These are phyloP conservation scores for Slavum lentiscoides DNA, from an alignment of 2,888 invertebrate genomes.

Conservation along the genomic window DNA sequence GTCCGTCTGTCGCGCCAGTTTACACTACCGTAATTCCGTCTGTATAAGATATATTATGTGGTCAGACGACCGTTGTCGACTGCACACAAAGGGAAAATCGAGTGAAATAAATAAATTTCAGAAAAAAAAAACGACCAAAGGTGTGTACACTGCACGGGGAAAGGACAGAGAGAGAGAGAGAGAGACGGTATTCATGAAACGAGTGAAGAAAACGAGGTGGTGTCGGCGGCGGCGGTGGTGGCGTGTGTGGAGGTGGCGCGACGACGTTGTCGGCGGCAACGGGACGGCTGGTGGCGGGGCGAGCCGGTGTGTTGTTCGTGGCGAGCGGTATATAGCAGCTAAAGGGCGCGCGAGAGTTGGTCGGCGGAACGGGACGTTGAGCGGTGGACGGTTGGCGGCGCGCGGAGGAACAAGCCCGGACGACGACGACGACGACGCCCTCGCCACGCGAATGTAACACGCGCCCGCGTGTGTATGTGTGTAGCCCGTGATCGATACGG, in stretches of 20 bases:
- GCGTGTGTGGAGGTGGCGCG: background rate
- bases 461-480: background rate
- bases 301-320: too few relatives aligned
- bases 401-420: conserved; percentile 36
- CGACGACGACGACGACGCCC: conserved; percentile 45
- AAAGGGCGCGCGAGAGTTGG: too few relatives aligned
- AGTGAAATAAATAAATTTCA: conserved; percentile 5
- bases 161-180: background rate
- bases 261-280: background rate
- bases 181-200: conserved; percentile 32
- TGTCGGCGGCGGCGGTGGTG: background rate
- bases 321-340: too few relatives aligned
- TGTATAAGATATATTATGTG: too few relatives aligned
- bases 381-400: background rate
- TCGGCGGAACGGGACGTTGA: too few relatives aligned
- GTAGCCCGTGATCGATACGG: conserved; percentile 49
- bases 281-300: too few relatives aligned
- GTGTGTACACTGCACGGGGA: too few relatives aligned
- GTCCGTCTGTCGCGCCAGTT: too few relatives aligned
- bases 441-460: conserved; percentile 38
- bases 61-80: background rate
- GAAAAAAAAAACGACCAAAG: conserved; percentile 6
- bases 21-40: too few relatives aligned
- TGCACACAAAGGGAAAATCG: background rate
- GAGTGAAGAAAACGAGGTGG: conserved; percentile 7